Base-by-base conservation (phyloP, 2,888 invertebrate species). In the Mycalesis mineus region DNA sequence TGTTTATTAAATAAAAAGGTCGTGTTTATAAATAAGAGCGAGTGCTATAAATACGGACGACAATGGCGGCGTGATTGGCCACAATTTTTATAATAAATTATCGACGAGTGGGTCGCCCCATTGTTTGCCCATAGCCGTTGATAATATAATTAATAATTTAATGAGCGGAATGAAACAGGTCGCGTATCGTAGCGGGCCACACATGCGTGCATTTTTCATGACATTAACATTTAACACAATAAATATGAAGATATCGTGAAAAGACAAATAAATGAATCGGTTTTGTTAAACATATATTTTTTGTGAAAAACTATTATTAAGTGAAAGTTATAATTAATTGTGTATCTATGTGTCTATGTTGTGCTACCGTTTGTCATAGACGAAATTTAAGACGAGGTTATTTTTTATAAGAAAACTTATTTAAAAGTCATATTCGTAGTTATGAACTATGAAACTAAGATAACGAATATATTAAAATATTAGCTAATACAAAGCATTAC, bases 101-200 rank as follows among this genome's bases (percentile, higher is more conserved):
- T 40, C 54, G n/a, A 36, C 55, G 57, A 57, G 54, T 57, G 36
- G 57, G 17, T 31, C 29, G 57, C 42, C 50, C 42, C 55, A 55
- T 61, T 61, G 60, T 61, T 52, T 51, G 51, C 47, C 33, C 36
- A 45, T 33, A 33, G 37, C 51, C 54, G 60, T 48, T 53, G 33
- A 53, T 61, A 53, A 61, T 58, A 58, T 56, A 49, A 61, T 61
- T 61, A 58, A 53, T 53, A 58, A 61, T 58, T 58, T 48, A 58
- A 55, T 31, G 47, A 55, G 51, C 15, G 51, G 17, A 51, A 51
- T 57, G 50, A 48, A 51, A 64, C 53, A 42, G 55, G 52, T 52
- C 55, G 45, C 55, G 44, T 42, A 55, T 52, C 53, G 47, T 17
- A 28, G 52, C 41, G 55, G 49, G 60, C 55, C 52, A 57, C 41